Conservation (phyloP, 2,797 vertebrate species). For the Dendrocincla fuliginosa region DNA sequence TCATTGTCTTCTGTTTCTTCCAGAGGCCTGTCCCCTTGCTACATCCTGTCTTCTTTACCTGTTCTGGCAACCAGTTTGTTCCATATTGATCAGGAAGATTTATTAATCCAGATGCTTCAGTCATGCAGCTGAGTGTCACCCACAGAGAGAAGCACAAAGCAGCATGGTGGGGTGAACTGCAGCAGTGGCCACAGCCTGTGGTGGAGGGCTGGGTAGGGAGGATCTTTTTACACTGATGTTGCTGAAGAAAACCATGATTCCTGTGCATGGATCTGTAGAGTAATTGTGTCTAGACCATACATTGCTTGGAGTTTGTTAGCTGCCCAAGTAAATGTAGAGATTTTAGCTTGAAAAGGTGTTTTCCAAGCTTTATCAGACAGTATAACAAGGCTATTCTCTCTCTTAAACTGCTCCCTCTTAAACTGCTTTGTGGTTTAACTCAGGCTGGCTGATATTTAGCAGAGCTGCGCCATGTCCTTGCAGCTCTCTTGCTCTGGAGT, state of each 20-base stretch:
- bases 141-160: not conserved
- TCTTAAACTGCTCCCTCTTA: not conserved
- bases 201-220: not conserved
- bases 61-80: not conserved
- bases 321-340: not conserved
- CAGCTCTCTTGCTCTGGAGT: not conserved
- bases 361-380: not conserved
- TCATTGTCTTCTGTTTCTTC: not conserved
- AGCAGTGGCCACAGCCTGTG: not conserved
- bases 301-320: not conserved
- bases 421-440: not conserved
- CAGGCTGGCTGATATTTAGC: not conserved
- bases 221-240: not conserved
- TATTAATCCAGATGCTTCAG: not conserved
- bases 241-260: not conserved
- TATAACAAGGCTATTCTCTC: not conserved
- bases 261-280: not conserved
- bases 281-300: not conserved
- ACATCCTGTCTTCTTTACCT: not conserved
- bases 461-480: not conserved
- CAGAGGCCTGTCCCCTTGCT: not conserved
- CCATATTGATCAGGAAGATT: not conserved
- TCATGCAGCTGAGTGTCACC: not conserved
- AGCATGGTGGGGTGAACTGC: not conserved
- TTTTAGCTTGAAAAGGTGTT: not conserved